Percentiles rank a stretch among this genome's conserved stretches.
These are phyloP conservation scores for Spisula solida DNA, from an alignment of 2,888 invertebrate genomes.

Conservation along the genomic window DNA sequence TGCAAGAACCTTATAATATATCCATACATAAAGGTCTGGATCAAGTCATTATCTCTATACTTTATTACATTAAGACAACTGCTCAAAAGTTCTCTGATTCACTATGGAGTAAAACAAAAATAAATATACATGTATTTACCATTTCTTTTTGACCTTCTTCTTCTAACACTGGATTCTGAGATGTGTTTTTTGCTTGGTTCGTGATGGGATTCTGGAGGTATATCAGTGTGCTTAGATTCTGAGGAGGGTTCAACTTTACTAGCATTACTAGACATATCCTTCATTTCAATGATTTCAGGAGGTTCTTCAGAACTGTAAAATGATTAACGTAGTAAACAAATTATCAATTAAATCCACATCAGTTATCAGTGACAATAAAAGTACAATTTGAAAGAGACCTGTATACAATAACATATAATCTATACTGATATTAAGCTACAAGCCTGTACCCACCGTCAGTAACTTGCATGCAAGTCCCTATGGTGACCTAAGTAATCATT, in stretches of 20 bases:
- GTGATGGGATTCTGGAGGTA: constrained; percentile 35
- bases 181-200: constrained; percentile 45
- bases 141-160: constrained; percentile 45
- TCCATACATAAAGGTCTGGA: too few species aligned
- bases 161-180: constrained; percentile 42
- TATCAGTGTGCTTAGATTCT: constrained; percentile 27
- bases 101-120: too few species aligned
- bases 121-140: constrained; percentile 13
- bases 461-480: too few species aligned
- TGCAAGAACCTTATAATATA: too few species aligned
- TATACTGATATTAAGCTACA: too few species aligned
- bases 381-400: too few species aligned
- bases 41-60: too few species aligned
- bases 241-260: constrained; percentile 21
- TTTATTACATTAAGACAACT: too few species aligned
- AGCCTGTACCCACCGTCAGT: too few species aligned
- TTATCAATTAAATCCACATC: neutral
- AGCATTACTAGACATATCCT: constrained; percentile 41
- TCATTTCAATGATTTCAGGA: constrained; percentile 60
- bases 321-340: neutral
- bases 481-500: too few species aligned
- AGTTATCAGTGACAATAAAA: neutral
- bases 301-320: constrained; percentile 48
- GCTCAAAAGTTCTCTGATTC: too few species aligned
- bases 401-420: too few species aligned